Conservation (phyloP, 1,140 invertebrate genomes). For the Drosophila nikananu region DNA sequence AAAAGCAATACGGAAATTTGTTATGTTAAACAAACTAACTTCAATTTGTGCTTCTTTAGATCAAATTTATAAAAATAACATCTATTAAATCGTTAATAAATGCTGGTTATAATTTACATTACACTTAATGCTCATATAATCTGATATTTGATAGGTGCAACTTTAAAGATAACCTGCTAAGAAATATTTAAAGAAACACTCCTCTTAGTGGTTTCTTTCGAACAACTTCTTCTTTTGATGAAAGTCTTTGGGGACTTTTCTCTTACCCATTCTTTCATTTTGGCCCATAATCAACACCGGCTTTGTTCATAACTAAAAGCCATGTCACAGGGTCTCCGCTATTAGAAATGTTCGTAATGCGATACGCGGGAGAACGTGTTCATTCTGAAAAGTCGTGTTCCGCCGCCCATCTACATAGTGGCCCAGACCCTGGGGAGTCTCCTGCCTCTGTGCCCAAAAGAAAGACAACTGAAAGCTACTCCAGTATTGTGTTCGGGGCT, state of each 20-base stretch:
- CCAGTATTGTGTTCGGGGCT: slow-evolving; percentile 58
- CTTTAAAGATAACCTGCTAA: too few relatives aligned
- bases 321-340: slow-evolving; percentile 44
- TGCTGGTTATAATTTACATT: not conserved
- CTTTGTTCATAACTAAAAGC: slow-evolving; percentile 49
- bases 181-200: not conserved
- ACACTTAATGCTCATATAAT: not conserved
- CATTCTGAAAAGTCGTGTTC: slow-evolving; percentile 71
- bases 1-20: not conserved
- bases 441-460: not conserved
- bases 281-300: slow-evolving; percentile 39
- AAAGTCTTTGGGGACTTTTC: slow-evolving; percentile 19
- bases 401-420: slow-evolving; percentile 10
- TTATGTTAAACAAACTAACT: not conserved
- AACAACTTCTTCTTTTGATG: not conserved
- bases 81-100: not conserved
- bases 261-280: not conserved
- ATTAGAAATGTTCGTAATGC: slow-evolving; percentile 75
- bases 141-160: too few relatives aligned
- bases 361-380: slow-evolving; percentile 73
- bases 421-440: slow-evolving; percentile 1
- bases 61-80: not conserved
- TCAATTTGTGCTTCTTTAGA: not conserved
- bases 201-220: not conserved
- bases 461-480: slow-evolving; percentile 43